Evolutionary conservation across 53 echinoderm and acorn worm species (phyloP).

Genomic region (Glandiceps talaboti): DNA sequence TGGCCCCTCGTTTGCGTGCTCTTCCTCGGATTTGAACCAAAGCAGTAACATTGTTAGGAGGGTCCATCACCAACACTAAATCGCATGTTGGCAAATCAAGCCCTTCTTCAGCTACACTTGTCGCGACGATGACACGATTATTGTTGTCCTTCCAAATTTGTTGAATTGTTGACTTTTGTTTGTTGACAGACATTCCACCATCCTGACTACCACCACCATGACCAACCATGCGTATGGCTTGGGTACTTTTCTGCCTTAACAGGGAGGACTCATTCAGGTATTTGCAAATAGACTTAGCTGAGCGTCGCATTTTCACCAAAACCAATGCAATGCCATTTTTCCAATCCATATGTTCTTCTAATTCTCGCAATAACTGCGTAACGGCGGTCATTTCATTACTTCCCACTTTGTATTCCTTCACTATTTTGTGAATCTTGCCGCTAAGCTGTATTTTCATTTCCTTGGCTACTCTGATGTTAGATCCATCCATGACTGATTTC

Average conservation of each 20-base stretch:
- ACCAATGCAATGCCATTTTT: neutral
- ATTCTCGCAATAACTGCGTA: neutral
- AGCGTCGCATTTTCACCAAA: neutral
- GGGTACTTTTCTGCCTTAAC: neutral
- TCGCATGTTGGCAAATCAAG: conserved; percentile 51
- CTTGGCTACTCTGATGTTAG: neutral
- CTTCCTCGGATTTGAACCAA: conserved; percentile 54
- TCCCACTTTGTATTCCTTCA: neutral
- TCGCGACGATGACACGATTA: conserved; percentile 48
- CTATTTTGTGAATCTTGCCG: neutral
- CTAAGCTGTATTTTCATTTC: neutral
- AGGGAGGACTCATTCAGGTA: neutral
- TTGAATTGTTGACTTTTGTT: conserved; percentile 6
- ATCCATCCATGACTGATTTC: neutral
- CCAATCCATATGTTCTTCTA: neutral
- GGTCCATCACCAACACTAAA: conserved; percentile 58
- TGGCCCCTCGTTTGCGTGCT: neutral
- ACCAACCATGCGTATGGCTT: neutral
- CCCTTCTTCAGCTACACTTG: conserved; percentile 73
- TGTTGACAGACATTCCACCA: neutral
- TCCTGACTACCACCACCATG: neutral
- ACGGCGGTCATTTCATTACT: neutral
- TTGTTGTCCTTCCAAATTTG: conserved; percentile 34
- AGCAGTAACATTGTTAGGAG: conserved; percentile 49
- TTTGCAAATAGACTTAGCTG: neutral